Evolutionary conservation across 2,113 vertebrate species (phyloP).

Genomic region (Cebus imitator): DNA sequence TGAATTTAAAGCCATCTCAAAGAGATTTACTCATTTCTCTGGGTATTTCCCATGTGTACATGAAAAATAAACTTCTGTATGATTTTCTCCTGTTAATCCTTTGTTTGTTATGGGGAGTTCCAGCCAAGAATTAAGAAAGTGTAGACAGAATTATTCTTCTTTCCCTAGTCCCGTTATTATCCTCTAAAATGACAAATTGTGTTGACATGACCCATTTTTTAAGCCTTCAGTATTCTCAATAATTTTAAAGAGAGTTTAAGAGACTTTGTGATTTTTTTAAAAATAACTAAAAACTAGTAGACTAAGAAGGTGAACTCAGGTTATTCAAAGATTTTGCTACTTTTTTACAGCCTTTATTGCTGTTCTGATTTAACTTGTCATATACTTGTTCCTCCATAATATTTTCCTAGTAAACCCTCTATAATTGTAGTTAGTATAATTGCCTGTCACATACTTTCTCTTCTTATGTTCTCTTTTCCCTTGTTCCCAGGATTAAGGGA

Average conservation of each 20-base stretch:
- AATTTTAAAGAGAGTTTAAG: background rate
- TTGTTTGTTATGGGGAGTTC: too few species aligned
- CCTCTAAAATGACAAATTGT: background rate
- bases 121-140: background rate
- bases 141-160: background rate
- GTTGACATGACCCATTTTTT: background rate
- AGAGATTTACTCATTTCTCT: background rate
- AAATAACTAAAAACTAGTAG: background rate
- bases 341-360: background rate
- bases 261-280: background rate
- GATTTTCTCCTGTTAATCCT: background rate
- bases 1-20: background rate
- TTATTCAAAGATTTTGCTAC: background rate
- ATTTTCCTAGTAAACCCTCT: background rate
- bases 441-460: background rate
- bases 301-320: background rate
- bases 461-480: background rate
- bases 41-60: background rate
- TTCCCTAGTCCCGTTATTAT: background rate
- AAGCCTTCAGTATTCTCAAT: background rate
- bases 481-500: background rate
- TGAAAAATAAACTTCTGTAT: background rate
- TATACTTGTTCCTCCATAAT: background rate
- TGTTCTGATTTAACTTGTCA: background rate
- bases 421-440: background rate